Conservation (phyloP, 1,140 invertebrate species). For the Maconellicoccus hirsutus region DNA sequence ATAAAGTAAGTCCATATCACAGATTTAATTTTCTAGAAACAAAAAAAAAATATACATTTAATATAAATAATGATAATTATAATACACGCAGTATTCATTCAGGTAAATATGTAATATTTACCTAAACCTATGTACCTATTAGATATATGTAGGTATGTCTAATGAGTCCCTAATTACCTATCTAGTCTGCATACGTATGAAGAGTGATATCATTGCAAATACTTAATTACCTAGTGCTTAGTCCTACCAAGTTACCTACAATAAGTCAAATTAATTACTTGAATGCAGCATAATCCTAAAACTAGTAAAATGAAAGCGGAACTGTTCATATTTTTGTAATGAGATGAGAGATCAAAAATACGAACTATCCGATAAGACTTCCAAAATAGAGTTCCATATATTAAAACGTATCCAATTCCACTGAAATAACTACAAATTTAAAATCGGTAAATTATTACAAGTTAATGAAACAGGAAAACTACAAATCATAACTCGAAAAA, state of each 20-base stretch:
- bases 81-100: no score
- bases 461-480: not conserved
- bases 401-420: conserved; percentile 1
- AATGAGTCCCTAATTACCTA: no score
- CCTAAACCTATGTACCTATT: no score
- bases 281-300: conserved; percentile 1
- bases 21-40: not conserved
- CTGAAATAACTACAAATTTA: conserved; percentile 11
- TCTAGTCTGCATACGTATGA: no score
- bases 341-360: not conserved
- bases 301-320: conserved; percentile 1
- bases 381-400: conserved; percentile 10
- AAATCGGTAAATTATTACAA: not conserved
- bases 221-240: no score
- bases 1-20: conserved; percentile 1
- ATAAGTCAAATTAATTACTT: not conserved
- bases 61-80: no score
- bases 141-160: no score
- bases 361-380: conserved; percentile 13
- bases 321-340: not conserved
- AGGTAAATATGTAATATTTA: no score
- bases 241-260: no score
- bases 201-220: no score
- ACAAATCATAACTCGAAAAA: no score
- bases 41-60: not conserved